Base-by-base conservation (phyloP, 2,113 vertebrate genomes). In the Engystomops pustulosus region DNA sequence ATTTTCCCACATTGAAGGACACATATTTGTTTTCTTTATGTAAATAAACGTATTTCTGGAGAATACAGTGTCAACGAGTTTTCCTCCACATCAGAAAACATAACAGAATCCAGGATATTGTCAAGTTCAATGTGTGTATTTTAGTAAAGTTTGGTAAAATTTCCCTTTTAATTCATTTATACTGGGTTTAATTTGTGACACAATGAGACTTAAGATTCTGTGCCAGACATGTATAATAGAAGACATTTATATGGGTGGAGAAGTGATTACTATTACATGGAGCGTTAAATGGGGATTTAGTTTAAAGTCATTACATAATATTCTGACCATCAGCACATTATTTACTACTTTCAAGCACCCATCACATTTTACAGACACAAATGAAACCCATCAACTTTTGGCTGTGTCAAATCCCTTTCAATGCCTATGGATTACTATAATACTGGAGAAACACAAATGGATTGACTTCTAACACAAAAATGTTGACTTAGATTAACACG, bases 1-100 rank as follows among this genome's bases (percentile, higher is more conserved):
- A 74, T 79, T 85, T 83, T 89, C 91, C 92, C 87, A 87, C 79
- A 88, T 72, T 87, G 86, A 90, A 83, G 89, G 89, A 87, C 90
- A 88, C 79, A 44, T 76, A 69, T 55, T 20, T 41, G 34, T 27
- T 49, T 68, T 76, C 34, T 78, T 34, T 34, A 36, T 36, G 45
- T 49, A 69, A 77, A 78, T 44, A 78, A 77, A 68, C 32, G 47
- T 25, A 55, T 76, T 53, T 17, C 6, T 38, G 49, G n/a, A 9
- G 11, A 41, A 25, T 25, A 60, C 5, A 32, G 2, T 38, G 41
- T 12, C 15, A 38, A 10, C 12, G 1, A 7, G 1, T 58, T 60
- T 47, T 47, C 44, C 49, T 47, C 41, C 17, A 41, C 23, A 47
- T 49, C 11, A 6, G 44, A 47, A 12, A 49, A 3, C 23, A 74